Evolutionary conservation across 2,888 invertebrate genomes (phyloP).

Genomic region (Germaria angustata): DNA sequence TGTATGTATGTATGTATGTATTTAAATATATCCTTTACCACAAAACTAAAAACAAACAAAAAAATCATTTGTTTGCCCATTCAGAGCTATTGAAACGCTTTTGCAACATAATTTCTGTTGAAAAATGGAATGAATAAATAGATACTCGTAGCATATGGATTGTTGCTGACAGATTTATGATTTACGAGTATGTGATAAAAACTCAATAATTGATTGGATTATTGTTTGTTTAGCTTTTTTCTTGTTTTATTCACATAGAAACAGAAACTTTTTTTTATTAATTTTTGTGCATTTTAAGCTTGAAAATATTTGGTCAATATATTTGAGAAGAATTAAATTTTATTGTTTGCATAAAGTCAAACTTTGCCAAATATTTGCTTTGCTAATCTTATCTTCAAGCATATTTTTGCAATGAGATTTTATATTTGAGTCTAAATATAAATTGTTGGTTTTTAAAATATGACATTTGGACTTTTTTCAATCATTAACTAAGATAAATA

Average conservation of each 20-base stretch:
- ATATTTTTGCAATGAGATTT: too few relatives aligned
- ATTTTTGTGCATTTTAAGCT: neutral
- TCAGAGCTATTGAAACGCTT: neutral
- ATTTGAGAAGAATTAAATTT: slow-evolving; percentile 38
- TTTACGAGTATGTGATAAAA: slow-evolving; percentile 59
- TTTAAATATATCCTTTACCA: neutral
- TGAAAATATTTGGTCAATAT: slow-evolving; percentile 10
- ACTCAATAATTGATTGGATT: slow-evolving; percentile 52
- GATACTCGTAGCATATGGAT: slow-evolving; percentile 37
- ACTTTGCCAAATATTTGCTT: neutral
- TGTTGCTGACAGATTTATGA: slow-evolving; percentile 62
- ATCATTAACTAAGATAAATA: too few relatives aligned
- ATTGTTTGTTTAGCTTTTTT: slow-evolving; percentile 9
- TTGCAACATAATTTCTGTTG: neutral
- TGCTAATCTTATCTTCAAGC: neutral
- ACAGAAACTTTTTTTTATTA: neutral
- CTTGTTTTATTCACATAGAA: neutral
- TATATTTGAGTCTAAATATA: too few relatives aligned
- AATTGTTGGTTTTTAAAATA: too few relatives aligned
- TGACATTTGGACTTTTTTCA: too few relatives aligned
- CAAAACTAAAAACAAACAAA: neutral
- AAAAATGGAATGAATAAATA: slow-evolving; percentile 7
- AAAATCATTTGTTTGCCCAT: neutral
- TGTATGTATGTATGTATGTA: too few relatives aligned
- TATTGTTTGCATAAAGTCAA: neutral